Evolutionary conservation across 2,888 invertebrate genomes (phyloP).

Genomic region (Sphaerophoria taeniata): DNA sequence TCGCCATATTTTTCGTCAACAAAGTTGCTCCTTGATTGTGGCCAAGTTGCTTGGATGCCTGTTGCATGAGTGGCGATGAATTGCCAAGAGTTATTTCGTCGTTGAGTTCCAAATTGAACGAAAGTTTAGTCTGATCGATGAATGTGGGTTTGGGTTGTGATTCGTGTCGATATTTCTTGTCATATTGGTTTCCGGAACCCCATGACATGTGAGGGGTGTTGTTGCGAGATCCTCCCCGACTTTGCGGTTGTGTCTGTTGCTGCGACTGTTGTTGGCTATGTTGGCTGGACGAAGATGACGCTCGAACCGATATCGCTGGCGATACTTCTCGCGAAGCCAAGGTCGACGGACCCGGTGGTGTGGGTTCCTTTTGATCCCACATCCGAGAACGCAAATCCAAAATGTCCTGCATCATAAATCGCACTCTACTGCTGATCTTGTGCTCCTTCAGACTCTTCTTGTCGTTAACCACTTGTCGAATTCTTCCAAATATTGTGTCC

Average conservation of each 20-base stretch:
- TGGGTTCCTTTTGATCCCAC: constrained; percentile 78
- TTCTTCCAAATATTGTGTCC: constrained; percentile 36
- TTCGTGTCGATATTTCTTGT: constrained; percentile 43
- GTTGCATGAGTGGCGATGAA: constrained; percentile 78
- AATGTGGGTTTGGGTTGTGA: constrained; percentile 76
- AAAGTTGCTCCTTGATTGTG: constrained; percentile 45
- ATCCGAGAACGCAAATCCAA: constrained; percentile 78
- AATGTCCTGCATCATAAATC: constrained; percentile 82
- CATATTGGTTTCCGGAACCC: constrained; percentile 29
- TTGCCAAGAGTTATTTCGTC: constrained; percentile 77
- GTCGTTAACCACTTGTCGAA: constrained; percentile 16
- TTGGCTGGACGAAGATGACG: constrained; percentile 53
- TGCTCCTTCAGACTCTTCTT: constrained; percentile 45
- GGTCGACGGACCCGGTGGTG: constrained; percentile 2
- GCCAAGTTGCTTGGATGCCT: constrained; percentile 75
- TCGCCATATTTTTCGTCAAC: constrained; percentile 10
- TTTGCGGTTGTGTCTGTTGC: not conserved
- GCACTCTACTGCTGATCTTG: constrained; percentile 81
- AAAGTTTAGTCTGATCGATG: constrained; percentile 79
- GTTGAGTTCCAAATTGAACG: constrained; percentile 75
- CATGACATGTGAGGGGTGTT: constrained; percentile 12
- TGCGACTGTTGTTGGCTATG: constrained; percentile 8
- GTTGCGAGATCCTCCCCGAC: constrained; percentile 8
- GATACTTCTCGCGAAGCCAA: constrained; percentile 41
- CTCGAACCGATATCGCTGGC: constrained; percentile 44